phyloP scores from a whole-genome alignment of 2,113 vertebrate genomes.

The Dinomys branickii region DNA sequence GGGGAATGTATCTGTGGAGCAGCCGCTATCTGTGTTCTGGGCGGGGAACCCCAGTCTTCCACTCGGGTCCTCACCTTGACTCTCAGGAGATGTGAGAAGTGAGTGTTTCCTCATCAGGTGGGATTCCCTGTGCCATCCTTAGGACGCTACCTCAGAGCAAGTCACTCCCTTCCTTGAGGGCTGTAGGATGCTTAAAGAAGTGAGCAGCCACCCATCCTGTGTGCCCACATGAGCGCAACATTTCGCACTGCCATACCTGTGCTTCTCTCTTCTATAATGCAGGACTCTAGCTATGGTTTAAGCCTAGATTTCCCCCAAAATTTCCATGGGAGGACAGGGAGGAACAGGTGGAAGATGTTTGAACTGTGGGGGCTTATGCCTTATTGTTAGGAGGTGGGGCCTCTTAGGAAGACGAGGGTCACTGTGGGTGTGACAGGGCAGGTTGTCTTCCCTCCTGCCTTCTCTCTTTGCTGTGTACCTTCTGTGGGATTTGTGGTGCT shows the following conservation, averaged over 20 bases:
- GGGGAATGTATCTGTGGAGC: too few relatives aligned
- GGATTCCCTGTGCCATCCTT: not conserved
- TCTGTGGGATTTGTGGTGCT: not conserved
- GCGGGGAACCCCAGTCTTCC: too few relatives aligned
- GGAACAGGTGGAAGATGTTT: not conserved
- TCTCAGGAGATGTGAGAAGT: too few relatives aligned
- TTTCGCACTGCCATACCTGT: too few relatives aligned
- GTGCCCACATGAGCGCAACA: too few relatives aligned
- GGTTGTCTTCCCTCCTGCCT: not conserved
- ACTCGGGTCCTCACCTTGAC: too few relatives aligned
- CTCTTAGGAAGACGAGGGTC: not conserved
- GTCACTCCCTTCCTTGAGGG: not conserved
- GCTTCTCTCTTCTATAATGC: too few relatives aligned
- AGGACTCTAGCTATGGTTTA: too few relatives aligned
- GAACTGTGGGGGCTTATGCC: not conserved
- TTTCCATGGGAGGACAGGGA: not conserved
- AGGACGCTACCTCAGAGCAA: not conserved
- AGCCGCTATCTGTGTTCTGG: too few relatives aligned
- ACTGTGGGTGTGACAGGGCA: not conserved
- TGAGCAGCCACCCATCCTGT: not conserved
- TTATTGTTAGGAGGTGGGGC: not conserved
- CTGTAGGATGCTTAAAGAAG: not conserved
- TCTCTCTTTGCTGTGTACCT: not conserved
- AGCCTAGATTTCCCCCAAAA: too few relatives aligned
- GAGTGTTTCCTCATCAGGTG: not conserved